Evolutionary conservation across 2,888 invertebrate species (phyloP), one percentile per base, ranked within the genome.

Genomic region (Stramonita haemastoma): DNA sequence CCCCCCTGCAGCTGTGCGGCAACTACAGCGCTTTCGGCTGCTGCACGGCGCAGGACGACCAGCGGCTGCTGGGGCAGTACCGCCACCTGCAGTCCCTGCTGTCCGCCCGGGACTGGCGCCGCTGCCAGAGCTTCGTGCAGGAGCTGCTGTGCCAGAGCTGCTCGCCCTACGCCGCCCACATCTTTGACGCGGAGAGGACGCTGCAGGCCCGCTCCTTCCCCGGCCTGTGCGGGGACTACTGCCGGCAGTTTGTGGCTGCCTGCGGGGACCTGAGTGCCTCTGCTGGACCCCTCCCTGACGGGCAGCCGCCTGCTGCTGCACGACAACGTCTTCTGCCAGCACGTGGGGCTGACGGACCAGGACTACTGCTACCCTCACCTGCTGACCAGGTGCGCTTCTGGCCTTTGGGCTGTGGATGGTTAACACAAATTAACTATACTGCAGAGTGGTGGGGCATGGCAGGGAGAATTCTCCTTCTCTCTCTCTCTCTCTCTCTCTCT

Each of bases 301-400:
- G 85, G 89, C 13, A 85, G 89, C 29, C 36, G 70, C 46, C 85
- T 89, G 29, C 56, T 89, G 32, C 83, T 70, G 15, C 77, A 85
- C 19, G 36, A n/a, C 56, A 2, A 85, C 29, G 29, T 70, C 56
- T 89, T 89, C 36, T 95, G 95, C 90, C 56, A 91, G 11, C 60
- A 89, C 8, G 91, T 93, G 13, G 79, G 86, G 6, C 90, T 95
- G 15, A 66, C 89, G 8, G 95, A 95, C 89, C 79, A 88, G 17
- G 94, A 94, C 79, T 95, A 95, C 86, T 95, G 95, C 88, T 95
- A 93, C 89, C 95, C 95, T 0, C 94, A 94, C 17, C 90, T 95
- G 13, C 89, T 94, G 46, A 92, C 92, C 4, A 94, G 94, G 90
- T 89, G n/a, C n/a, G n/a, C n/a, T n/a, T n/a, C n/a, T n/a, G n/a